Evolutionary conservation across 64 coral and sea anemone species (phyloP).

Genomic region (Montipora efflorescens): DNA sequence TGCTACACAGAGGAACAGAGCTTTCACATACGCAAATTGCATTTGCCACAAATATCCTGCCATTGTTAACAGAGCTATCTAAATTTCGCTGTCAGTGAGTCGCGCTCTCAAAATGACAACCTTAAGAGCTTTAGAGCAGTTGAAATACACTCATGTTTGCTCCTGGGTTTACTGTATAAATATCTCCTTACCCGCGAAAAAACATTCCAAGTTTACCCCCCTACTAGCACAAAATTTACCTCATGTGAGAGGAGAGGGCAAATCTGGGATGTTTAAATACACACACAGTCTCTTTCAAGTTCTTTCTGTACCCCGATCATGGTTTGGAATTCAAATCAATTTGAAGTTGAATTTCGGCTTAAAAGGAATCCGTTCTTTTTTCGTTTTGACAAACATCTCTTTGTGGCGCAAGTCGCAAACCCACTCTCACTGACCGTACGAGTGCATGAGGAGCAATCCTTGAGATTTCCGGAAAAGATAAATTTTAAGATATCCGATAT

Average conservation of each 20-base stretch:
- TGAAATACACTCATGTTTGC: not conserved
- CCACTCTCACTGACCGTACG: not conserved
- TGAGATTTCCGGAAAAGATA: not conserved
- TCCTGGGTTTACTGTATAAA: conserved; percentile 8
- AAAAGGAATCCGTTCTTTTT: no score
- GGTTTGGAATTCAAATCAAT: no score
- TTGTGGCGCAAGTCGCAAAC: no score
- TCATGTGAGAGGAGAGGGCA: not conserved
- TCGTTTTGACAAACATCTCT: no score
- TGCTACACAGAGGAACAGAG: not conserved
- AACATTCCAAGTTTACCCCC: not conserved
- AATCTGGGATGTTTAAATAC: not conserved
- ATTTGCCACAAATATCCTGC: not conserved
- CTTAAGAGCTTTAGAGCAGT: not conserved
- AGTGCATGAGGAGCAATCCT: not conserved
- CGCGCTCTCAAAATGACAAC: not conserved
- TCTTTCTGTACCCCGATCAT: not conserved
- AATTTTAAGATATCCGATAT: not conserved
- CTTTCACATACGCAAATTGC: not conserved
- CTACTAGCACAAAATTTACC: no score
- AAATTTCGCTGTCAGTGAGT: not conserved
- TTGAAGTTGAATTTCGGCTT: no score
- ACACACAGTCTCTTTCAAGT: not conserved
- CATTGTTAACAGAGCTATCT: not conserved
- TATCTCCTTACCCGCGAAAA: not conserved